These are phyloP conservation scores for Premnoplex brunnescens DNA, from an alignment of 2,797 vertebrate genomes.

Conservation along the genomic window DNA sequence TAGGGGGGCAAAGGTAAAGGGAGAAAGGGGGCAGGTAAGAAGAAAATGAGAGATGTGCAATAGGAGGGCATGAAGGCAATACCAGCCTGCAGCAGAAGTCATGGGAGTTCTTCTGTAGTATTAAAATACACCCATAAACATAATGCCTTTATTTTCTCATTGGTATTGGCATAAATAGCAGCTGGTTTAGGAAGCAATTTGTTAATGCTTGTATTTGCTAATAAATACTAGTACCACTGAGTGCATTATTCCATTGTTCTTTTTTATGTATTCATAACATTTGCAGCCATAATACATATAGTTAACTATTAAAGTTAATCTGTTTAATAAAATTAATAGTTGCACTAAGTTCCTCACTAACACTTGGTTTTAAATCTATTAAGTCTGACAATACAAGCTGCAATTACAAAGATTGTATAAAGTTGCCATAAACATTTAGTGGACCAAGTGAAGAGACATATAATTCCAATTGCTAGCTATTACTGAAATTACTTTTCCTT, in stretches of 20 bases:
- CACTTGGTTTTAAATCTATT: conserved; percentile 46
- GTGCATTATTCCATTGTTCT: neutral
- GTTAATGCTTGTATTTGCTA: neutral
- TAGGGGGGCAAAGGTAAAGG: no score
- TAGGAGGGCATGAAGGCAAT: neutral
- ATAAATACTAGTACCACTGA: neutral
- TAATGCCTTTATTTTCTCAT: neutral
- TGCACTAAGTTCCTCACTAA: conserved; percentile 38
- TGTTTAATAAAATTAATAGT: conserved; percentile 42
- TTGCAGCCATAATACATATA: neutral
- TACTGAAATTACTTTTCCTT: conserved; percentile 69
- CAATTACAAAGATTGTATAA: conserved; percentile 40
- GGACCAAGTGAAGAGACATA: conserved; percentile 51
- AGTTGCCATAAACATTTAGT: conserved; percentile 68
- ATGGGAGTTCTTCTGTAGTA: neutral
- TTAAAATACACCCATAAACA: neutral
- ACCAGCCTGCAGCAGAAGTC: neutral
- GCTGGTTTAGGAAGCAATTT: neutral
- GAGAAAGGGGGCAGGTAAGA: neutral
- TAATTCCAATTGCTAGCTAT: conserved; percentile 69
- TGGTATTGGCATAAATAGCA: neutral
- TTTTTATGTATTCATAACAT: neutral
- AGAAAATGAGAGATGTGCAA: neutral
- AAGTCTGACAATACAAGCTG: conserved; percentile 38
- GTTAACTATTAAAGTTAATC: conserved; percentile 51